phyloP scores from a whole-genome alignment of 2,888 invertebrate species.

The Apamea monoglypha region DNA sequence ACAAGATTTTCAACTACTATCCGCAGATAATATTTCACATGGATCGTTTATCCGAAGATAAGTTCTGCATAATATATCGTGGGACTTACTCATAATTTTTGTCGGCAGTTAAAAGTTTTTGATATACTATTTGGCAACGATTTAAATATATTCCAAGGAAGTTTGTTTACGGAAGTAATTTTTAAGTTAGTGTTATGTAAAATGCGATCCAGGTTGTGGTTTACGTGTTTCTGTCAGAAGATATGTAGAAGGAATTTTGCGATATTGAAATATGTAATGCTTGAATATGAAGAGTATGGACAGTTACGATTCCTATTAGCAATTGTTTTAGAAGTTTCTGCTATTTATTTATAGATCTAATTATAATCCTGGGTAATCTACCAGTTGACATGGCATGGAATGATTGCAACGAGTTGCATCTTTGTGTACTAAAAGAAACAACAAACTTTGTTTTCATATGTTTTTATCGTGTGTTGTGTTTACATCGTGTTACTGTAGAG shows the following conservation, averaged over 20 bases:
- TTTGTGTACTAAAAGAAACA: no score
- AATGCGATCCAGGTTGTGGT: conserved; percentile 33
- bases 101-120: conserved; percentile 62
- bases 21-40: conserved; percentile 62
- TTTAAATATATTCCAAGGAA: conserved; percentile 47
- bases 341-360: not conserved
- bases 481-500: no score
- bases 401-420: no score
- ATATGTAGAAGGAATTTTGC: not conserved
- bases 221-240: not conserved
- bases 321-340: not conserved
- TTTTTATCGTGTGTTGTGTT: no score
- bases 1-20: conserved; percentile 53
- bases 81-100: conserved; percentile 59
- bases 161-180: conserved; percentile 61
- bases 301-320: not conserved
- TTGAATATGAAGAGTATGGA: not conserved
- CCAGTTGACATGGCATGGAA: not conserved
- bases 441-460: no score
- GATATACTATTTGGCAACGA: conserved; percentile 62
- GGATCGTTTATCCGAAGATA: conserved; percentile 58
- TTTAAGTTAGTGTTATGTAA: conserved; percentile 48
- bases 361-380: not conserved
- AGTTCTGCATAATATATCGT: conserved; percentile 61
- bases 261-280: not conserved